These are phyloP conservation scores for Leptinotarsa peninsularis DNA, from an alignment of 2,888 invertebrate genomes.

Conservation along the genomic window DNA sequence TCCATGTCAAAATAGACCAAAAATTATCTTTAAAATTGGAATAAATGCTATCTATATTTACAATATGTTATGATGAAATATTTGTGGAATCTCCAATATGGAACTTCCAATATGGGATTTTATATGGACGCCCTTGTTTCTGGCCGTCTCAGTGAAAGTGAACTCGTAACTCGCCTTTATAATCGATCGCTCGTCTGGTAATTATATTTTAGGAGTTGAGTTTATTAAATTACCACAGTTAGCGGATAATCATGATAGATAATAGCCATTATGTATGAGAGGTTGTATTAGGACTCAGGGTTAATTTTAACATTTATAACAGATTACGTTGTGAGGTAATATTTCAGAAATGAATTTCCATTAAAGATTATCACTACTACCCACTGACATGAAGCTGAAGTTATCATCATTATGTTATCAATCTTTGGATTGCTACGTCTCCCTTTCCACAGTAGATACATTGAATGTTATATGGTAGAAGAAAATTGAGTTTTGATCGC, in stretches of 20 bases:
- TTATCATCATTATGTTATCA: conserved; percentile 17
- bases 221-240: conserved; percentile 43
- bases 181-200: conserved; percentile 22
- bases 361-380: conserved; percentile 8
- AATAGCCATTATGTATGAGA: conserved; percentile 26
- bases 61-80: too few relatives aligned
- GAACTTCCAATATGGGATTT: too few relatives aligned
- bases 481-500: not conserved
- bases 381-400: conserved; percentile 12
- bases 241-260: conserved; percentile 37
- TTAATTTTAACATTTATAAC: conserved; percentile 15
- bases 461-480: not conserved
- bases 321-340: conserved; percentile 1
- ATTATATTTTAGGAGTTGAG: conserved; percentile 38
- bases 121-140: conserved; percentile 2
- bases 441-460: not conserved
- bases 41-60: too few relatives aligned
- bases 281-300: conserved; percentile 8
- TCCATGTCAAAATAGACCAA: too few relatives aligned
- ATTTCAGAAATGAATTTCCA: conserved; percentile 15
- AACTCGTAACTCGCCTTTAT: conserved; percentile 22
- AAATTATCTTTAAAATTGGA: too few relatives aligned
- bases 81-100: too few relatives aligned
- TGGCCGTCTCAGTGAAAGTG: conserved; percentile 33
- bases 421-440: conserved; percentile 10